Base-by-base conservation (phyloP, 2,113 vertebrate genomes). In the Gila orcuttii region DNA sequence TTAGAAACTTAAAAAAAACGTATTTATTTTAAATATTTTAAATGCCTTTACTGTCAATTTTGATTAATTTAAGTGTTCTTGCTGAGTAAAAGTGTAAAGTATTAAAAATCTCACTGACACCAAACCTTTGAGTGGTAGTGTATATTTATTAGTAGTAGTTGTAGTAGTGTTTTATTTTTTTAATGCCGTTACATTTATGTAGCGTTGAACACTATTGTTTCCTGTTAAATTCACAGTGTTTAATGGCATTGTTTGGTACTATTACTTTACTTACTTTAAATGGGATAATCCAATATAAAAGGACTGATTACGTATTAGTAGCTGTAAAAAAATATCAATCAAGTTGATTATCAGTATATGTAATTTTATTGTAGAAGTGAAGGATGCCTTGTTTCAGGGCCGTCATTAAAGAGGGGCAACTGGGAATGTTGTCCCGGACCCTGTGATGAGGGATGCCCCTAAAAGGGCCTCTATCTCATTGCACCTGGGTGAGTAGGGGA, bases 381-480 rank as follows among this genome's bases (percentile, higher is more conserved):
- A 17, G 64, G 74, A 66, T 78, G 79, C n/a, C 10, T 36, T 47
- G 42, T 42, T 74, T 74, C 5, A 25, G 42, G 42, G n/a, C 39
- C 6, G 71, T 75, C 71, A 47, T 74, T 74, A 23, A 74, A 42
- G 42, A 74, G 42, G 12, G 42, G 15, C 71, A 75, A 47, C 71
- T 47, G 71, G n/a, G 71, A 75, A 6, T 47, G 71, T 13, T n/a
- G 71, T 47, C 42, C 39, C 6, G 2, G 12, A 74, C 42, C 23
- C 23, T 74, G 68, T 71, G 39, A 74, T 12, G 42, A 47, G 23
- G 2, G n/a, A 12, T 8, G 12, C 42, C 71, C 71, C 23, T 47
- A 47, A 75, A 55, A 55, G 71, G 71, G 39, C 23, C 71, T 45
- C 36, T 73, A 45, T 45, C 23, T 73, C 23, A n/a, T 25, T 74